Evolutionary conservation across 1,140 invertebrate species (phyloP).

Genomic region (Andrena cerasifolii): DNA sequence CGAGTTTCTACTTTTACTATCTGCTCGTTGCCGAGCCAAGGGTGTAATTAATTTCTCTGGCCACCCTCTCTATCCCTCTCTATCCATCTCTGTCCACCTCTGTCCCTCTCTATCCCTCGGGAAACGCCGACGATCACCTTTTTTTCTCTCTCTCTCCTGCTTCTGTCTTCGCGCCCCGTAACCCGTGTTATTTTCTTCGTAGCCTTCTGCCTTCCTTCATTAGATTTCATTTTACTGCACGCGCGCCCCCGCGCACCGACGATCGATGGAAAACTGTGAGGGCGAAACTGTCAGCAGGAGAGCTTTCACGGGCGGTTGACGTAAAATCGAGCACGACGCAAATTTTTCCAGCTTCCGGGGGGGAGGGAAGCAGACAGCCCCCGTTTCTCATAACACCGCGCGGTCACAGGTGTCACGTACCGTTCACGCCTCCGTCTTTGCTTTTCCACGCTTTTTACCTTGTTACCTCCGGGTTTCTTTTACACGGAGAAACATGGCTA

Average conservation of each 20-base stretch:
- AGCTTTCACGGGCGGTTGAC: neutral
- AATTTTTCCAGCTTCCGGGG: neutral
- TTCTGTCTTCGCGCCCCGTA: neutral
- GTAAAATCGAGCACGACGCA: neutral
- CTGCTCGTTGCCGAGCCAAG: neutral
- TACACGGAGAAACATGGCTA: neutral
- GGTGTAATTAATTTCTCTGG: conserved; percentile 53
- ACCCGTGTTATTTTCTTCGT: neutral
- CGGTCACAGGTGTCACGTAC: conserved; percentile 4
- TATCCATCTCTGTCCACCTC: no score
- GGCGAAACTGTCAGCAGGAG: neutral
- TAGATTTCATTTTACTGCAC: neutral
- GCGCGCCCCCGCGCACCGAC: neutral
- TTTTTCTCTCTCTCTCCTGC: no score
- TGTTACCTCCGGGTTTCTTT: neutral
- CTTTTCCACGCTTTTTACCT: neutral
- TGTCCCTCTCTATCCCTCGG: neutral
- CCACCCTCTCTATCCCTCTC: no score
- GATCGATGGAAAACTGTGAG: neutral
- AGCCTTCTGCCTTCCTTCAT: neutral
- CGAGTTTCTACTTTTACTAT: conserved; percentile 46
- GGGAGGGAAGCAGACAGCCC: no score
- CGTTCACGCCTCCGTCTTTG: neutral
- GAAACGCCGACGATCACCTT: neutral
- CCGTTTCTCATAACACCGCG: neutral